Conservation (phyloP, 2,113 vertebrate genomes). For the Platichthys flesus region DNA sequence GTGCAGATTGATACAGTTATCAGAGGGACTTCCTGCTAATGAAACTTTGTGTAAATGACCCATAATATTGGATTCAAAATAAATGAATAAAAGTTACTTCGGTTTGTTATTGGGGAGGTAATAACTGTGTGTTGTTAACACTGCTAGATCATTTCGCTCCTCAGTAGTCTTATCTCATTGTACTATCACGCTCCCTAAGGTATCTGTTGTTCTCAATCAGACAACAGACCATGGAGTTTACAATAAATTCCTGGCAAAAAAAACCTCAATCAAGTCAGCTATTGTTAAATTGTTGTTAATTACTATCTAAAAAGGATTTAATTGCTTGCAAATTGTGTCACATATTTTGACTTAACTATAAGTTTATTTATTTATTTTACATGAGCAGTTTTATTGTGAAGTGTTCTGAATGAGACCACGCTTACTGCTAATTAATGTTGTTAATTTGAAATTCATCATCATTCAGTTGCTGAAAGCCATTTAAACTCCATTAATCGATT, state of each 20-base stretch:
- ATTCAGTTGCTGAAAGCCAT: not conserved
- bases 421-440: not conserved
- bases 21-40: conserved; percentile 12
- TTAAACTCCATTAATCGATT: not conserved
- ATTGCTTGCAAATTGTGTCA: not conserved
- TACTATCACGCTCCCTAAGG: conserved; percentile 21
- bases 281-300: too few species aligned
- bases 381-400: not conserved
- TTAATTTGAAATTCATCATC: not conserved
- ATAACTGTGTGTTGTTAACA: conserved; percentile 21
- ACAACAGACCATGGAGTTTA: too few species aligned
- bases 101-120: conserved; percentile 5
- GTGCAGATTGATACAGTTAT: not conserved
- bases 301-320: too few species aligned
- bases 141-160: conserved; percentile 42
- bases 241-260: too few species aligned
- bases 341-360: not conserved
- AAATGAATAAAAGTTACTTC: not conserved
- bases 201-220: conserved; percentile 48
- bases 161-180: conserved; percentile 65
- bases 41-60: conserved; percentile 20
- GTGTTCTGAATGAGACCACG: not conserved
- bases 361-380: not conserved
- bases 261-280: too few species aligned
- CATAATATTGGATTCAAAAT: conserved; percentile 18